These are phyloP conservation scores for Drosophila gunungcola DNA, from an alignment of 1,140 invertebrate genomes.

Conservation along the genomic window DNA sequence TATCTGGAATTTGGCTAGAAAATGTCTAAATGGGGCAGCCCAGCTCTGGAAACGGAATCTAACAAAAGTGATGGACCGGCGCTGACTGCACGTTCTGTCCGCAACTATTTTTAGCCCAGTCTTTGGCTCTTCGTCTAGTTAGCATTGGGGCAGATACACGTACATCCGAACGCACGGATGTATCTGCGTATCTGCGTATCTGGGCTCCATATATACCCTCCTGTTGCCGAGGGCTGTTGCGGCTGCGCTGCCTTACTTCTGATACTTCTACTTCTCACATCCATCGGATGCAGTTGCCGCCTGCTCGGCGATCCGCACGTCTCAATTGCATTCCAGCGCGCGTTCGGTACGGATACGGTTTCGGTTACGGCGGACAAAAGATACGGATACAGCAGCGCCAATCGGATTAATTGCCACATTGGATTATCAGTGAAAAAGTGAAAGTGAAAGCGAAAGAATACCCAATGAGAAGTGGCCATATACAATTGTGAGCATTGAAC, in stretches of 20 bases:
- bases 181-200: constrained; percentile 9
- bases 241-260: constrained; percentile 45
- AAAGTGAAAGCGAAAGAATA: constrained; percentile 16
- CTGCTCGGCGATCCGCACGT: constrained; percentile 42
- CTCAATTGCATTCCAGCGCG: constrained; percentile 82
- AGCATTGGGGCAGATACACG: constrained; percentile 50
- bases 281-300: constrained; percentile 46
- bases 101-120: constrained; percentile 62
- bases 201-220: constrained; percentile 19
- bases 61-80: constrained; percentile 61
- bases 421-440: constrained; percentile 76
- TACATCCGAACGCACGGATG: constrained; percentile 29
- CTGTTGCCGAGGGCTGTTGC: constrained; percentile 61
- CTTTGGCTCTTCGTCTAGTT: constrained; percentile 64
- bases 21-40: neutral
- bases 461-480: constrained; percentile 6
- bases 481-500: neutral
- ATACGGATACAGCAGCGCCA: constrained; percentile 26
- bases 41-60: constrained; percentile 52
- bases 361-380: constrained; percentile 47
- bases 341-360: constrained; percentile 66
- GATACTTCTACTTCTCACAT: constrained; percentile 26
- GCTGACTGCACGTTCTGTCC: constrained; percentile 53
- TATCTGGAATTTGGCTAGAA: constrained; percentile 2
- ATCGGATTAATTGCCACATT: constrained; percentile 26